These are phyloP conservation scores for Numenius phaeopus DNA, from an alignment of 2,797 vertebrate species.

Conservation along the genomic window DNA sequence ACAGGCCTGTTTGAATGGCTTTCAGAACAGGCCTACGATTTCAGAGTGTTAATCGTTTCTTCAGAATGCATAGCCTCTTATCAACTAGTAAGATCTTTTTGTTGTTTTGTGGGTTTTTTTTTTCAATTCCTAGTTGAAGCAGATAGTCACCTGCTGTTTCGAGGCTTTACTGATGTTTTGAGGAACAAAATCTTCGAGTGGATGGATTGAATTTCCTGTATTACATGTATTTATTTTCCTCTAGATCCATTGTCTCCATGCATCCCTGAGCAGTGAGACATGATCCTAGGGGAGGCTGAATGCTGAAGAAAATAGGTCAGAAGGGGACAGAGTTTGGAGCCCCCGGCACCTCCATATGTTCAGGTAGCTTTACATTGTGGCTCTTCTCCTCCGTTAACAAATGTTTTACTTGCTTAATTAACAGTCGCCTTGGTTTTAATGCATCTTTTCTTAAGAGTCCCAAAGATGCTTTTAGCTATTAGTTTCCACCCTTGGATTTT, in stretches of 20 bases:
- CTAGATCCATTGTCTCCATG: background rate
- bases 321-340: background rate
- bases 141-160: background rate
- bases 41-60: background rate
- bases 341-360: fast-evolving
- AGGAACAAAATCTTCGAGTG: background rate
- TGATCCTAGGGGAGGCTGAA: background rate
- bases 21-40: background rate
- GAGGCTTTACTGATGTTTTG: background rate
- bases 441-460: background rate
- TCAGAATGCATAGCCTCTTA: background rate
- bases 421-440: background rate
- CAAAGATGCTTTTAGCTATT: background rate
- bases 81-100: background rate
- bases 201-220: background rate
- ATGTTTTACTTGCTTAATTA: background rate
- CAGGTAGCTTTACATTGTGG: background rate
- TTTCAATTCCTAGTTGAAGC: background rate
- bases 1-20: background rate
- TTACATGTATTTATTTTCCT: background rate
- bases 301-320: background rate
- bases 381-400: background rate
- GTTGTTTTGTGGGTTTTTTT: background rate
- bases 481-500: background rate
- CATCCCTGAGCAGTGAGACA: background rate